These are phyloP conservation scores for Hippopotamyrus pictus DNA, from an alignment of 2,797 vertebrate genomes.

Conservation along the genomic window DNA sequence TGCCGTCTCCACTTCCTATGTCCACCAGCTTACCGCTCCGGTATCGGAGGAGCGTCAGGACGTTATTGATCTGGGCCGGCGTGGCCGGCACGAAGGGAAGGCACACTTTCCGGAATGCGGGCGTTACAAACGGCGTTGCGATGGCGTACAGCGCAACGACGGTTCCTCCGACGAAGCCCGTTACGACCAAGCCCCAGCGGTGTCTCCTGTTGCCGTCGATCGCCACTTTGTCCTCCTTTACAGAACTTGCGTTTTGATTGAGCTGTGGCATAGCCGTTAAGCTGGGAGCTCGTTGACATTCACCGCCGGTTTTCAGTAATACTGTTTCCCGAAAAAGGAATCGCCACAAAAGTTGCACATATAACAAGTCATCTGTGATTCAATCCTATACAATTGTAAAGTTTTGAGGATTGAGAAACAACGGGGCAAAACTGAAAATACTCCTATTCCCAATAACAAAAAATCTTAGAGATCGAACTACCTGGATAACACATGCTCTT, in stretches of 20 bases:
- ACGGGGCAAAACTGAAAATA: background rate
- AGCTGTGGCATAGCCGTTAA: background rate
- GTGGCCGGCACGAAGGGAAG: conserved; percentile 93
- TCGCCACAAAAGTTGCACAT: background rate
- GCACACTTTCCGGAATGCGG: conserved; percentile 82
- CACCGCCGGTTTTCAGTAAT: background rate
- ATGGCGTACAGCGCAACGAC: conserved; percentile 73
- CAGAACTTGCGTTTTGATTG: background rate
- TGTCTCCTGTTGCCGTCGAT: conserved; percentile 17
- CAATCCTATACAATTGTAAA: background rate
- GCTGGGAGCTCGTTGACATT: background rate
- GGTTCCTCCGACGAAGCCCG: conserved; percentile 66
- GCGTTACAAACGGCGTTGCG: conserved; percentile 73
- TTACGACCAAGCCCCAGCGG: conserved; percentile 61
- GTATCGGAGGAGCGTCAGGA: conserved; percentile 62
- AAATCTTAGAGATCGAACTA: background rate
- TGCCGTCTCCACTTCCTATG: conserved; percentile 90
- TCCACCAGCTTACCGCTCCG: conserved; percentile 77
- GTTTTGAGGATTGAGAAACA: background rate
- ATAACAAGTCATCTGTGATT: background rate
- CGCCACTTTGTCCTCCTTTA: background rate
- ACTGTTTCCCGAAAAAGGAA: background rate
- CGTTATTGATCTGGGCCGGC: conserved; percentile 72
- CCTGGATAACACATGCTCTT: background rate
- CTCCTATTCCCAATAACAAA: background rate